Base-by-base conservation (phyloP, 2,113 vertebrate genomes). In the Chrysochloris asiatica region DNA sequence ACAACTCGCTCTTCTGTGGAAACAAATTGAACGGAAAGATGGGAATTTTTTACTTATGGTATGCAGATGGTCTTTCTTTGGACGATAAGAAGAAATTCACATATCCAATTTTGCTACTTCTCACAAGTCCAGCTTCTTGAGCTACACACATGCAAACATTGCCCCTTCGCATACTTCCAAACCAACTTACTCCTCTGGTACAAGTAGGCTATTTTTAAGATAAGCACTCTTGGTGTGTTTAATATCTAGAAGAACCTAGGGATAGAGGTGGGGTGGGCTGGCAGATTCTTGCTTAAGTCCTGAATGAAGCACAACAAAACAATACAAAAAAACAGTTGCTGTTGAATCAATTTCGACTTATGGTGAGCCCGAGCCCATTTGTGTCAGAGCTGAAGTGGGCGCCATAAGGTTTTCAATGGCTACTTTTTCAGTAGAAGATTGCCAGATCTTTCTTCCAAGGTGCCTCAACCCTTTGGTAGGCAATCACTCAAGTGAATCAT, bases 1-100 rank as follows among this genome's bases (percentile, higher is more conserved):
- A 98, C 99, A 38, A 99, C 98, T 3, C 99, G 98, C 97, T 99
- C 99, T 97, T 99, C 99, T 99, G 98, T 92, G 95, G 95, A 94
- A 96, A 92, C 45, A 94, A 97, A 96, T 79, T 33, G 85, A 92
- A 92, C 30, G 56, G 56, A 95, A 92, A 96, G 76, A 94, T 11
- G 88, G 90, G 87, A 19, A 47, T 78, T 89, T n/a, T 91, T 86
- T 92, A 95, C 95, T 91, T 72, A 91, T 1, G 48, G 92, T 26
- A 88, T 45, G 50, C 73, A 93, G 33, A 71, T 1, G 52, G 26
- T 65, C 76, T 76, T 79, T 89, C 79, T 89, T 24, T 50, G 87
- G 72, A 78, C 48, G 21, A 30, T 12, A 47, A 75, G 41, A 56
- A 54, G 78, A 86, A 79, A 89, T 8, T 16, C 76, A 54, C 45